Evolutionary conservation across 2,113 vertebrate species (phyloP).

Genomic region (Rhynchopsitta pachyrhyncha): DNA sequence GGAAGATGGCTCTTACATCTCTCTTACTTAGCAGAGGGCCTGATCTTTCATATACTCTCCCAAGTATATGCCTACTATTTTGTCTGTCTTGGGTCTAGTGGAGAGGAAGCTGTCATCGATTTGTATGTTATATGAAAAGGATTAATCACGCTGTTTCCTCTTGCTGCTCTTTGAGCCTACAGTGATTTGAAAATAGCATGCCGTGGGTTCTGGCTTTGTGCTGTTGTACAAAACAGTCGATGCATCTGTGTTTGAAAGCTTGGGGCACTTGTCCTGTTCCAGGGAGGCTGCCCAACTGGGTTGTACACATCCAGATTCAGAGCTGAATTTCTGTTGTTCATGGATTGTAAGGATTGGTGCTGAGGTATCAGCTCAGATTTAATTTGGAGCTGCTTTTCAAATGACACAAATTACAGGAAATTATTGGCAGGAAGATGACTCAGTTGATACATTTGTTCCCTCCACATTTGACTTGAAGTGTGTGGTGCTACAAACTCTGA

Average conservation of each 20-base stretch:
- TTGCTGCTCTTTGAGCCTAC: not conserved
- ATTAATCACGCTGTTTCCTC: not conserved
- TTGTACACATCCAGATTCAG: not conserved
- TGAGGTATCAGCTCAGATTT: not conserved
- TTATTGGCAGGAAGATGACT: not conserved
- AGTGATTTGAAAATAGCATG: not conserved
- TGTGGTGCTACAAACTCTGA: not conserved
- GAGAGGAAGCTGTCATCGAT: not conserved
- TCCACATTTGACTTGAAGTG: not conserved
- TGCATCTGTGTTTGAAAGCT: accelerated
- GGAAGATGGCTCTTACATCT: not conserved
- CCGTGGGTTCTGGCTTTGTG: not conserved
- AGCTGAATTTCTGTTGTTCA: not conserved
- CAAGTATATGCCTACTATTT: not conserved
- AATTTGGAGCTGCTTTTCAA: not conserved
- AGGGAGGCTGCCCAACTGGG: not conserved
- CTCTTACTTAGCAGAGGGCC: not conserved
- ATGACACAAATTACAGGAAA: not conserved
- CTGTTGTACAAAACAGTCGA: accelerated
- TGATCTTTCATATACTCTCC: not conserved
- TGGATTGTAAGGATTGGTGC: too few species aligned
- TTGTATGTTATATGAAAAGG: not conserved
- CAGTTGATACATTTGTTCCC: not conserved
- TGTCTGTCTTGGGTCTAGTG: not conserved
- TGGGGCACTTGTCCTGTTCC: not conserved